Evolutionary conservation across 2,888 invertebrate species (phyloP).

Genomic region (Hypsopygia costalis): DNA sequence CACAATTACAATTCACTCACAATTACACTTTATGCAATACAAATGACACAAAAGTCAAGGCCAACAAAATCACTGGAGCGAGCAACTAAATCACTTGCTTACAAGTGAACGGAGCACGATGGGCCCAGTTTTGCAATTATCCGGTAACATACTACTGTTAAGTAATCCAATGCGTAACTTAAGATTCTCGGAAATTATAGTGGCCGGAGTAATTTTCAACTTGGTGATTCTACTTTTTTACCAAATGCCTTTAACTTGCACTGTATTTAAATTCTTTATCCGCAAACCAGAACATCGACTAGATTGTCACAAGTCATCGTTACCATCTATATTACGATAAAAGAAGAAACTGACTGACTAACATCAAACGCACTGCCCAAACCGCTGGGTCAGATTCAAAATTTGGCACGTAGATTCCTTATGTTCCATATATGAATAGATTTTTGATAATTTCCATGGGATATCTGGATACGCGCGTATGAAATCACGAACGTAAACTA

Average conservation of each 20-base stretch:
- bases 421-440: too few relatives aligned
- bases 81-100: constrained; percentile 3
- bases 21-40: neutral
- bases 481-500: too few relatives aligned
- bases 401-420: too few relatives aligned
- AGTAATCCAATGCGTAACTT: constrained; percentile 6
- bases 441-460: too few relatives aligned
- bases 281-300: neutral
- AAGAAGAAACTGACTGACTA: too few relatives aligned
- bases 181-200: constrained; percentile 10
- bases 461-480: too few relatives aligned
- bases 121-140: constrained; percentile 10
- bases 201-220: constrained; percentile 9
- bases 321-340: too few relatives aligned
- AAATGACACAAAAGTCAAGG: constrained; percentile 1
- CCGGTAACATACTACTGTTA: constrained; percentile 3
- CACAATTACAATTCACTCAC: too few relatives aligned
- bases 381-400: too few relatives aligned
- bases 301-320: too few relatives aligned
- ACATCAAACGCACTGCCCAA: too few relatives aligned
- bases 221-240: constrained; percentile 11
- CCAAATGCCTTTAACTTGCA: constrained; percentile 7
- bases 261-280: constrained; percentile 9
- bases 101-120: constrained; percentile 5
- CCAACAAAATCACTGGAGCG: neutral